Percentiles rank a stretch among this genome's conserved stretches.
Conservation (phyloP, 2,113 vertebrate species). For the Anseranas semipalmata region DNA sequence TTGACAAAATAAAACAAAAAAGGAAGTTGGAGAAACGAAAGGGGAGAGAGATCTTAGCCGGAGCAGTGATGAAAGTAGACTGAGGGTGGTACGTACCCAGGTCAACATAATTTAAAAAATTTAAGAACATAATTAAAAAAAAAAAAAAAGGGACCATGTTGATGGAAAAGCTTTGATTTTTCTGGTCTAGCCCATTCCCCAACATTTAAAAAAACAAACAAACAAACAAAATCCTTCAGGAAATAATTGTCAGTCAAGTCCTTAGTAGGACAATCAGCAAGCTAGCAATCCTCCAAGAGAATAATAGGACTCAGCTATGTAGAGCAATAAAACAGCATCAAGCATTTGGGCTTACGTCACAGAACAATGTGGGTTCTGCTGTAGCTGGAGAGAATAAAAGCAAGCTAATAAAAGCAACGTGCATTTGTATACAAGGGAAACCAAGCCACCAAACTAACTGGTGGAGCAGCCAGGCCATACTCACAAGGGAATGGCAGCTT, state of each 20-base stretch:
- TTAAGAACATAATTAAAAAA: not conserved
- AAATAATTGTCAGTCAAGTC: not conserved
- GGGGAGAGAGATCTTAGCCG: not conserved
- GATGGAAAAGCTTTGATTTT: not conserved
- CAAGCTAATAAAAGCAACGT: not conserved
- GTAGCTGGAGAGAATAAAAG: not conserved
- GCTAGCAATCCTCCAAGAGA: not conserved
- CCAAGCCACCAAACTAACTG: conserved; percentile 31
- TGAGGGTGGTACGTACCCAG: not conserved
- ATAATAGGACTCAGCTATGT: not conserved
- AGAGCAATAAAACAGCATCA: not conserved
- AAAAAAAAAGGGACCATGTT: not conserved
- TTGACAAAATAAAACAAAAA: not conserved
- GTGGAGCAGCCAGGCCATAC: conserved; percentile 34
- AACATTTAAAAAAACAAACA: not conserved
- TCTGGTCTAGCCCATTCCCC: not conserved
- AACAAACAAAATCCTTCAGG: not conserved
- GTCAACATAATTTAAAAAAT: not conserved
- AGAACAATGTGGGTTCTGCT: not conserved
- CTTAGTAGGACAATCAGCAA: not conserved
- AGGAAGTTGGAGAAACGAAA: not conserved
- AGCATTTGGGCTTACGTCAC: not conserved
- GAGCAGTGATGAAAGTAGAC: not conserved
- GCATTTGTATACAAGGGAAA: conserved; percentile 58
- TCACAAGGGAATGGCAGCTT: conserved; percentile 50